Evolutionary conservation across 53 echinoderm and acorn worm genomes (phyloP).

Genomic region (Hippasteria phrygiana): DNA sequence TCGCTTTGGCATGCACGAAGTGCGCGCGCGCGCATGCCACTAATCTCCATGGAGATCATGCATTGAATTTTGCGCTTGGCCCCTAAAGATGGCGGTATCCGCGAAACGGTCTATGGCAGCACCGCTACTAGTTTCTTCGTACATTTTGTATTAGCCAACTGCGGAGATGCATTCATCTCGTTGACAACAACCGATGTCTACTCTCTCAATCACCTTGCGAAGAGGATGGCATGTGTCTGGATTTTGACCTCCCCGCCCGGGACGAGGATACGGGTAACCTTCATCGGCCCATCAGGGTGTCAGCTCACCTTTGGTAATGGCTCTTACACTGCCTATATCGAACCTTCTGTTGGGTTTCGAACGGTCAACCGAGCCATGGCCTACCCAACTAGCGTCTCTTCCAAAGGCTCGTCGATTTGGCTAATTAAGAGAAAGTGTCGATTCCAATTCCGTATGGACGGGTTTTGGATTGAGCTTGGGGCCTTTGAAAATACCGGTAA

Average conservation of each 20-base stretch:
- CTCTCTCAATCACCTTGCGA: background rate
- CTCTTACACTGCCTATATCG: background rate
- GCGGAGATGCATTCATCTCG: background rate
- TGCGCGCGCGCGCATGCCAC: too few species aligned
- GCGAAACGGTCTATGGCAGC: too few species aligned
- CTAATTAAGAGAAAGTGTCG: background rate
- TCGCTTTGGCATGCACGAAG: too few species aligned
- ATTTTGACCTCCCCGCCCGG: background rate
- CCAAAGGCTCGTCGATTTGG: background rate
- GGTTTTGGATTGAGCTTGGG: background rate
- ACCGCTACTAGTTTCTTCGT: too few species aligned
- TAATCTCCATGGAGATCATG: too few species aligned
- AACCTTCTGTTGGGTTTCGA: background rate
- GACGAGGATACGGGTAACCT: background rate
- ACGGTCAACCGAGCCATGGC: background rate
- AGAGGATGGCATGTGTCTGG: background rate
- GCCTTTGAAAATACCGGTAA: background rate
- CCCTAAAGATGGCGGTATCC: too few species aligned
- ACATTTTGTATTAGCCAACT: background rate
- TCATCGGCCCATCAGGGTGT: background rate
- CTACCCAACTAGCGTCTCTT: background rate
- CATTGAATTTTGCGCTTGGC: too few species aligned
- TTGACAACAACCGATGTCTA: background rate
- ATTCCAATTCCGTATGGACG: background rate
- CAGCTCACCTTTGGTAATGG: background rate